Conservation (phyloP, 92 coral and sea anemone genomes). For the Montipora capitata region DNA sequence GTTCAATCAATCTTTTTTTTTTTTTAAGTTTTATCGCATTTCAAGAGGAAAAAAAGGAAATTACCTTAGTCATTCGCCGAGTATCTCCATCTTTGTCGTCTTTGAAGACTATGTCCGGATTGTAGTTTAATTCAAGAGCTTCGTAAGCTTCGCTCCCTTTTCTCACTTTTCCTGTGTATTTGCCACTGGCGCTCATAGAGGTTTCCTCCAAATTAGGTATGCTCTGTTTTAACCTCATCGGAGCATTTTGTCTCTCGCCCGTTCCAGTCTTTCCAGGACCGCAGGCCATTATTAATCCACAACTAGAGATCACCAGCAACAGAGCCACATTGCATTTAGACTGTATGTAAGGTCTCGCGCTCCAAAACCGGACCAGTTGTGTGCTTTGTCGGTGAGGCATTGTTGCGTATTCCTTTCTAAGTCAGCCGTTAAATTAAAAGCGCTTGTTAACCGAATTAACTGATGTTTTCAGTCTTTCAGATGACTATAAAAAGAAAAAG, state of each 20-base stretch:
- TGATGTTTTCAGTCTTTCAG: not conserved
- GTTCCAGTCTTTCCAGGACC: conserved; percentile 64
- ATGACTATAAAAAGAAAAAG: conserved; percentile 10
- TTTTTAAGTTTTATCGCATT: too few species aligned
- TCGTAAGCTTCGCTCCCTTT: conserved; percentile 77
- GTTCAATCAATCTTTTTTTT: too few species aligned
- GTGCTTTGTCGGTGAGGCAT: not conserved
- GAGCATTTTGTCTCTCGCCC: conserved; percentile 18
- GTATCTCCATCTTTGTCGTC: conserved; percentile 75
- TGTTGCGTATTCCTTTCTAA: not conserved
- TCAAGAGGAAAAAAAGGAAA: not conserved
- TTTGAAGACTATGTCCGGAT: conserved; percentile 85
- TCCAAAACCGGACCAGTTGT: not conserved
- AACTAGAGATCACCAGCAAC: not conserved
- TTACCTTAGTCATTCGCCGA: conserved; percentile 93
- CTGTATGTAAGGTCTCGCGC: not conserved
- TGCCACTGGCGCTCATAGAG: conserved; percentile 85
- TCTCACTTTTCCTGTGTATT: conserved; percentile 49
- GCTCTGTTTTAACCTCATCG: conserved; percentile 76
- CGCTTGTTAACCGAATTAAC: not conserved
- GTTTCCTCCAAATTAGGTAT: conserved; percentile 79
- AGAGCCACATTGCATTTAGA: not conserved
- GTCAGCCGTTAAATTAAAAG: not conserved
- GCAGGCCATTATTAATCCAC: conserved; percentile 36
- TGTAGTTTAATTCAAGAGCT: conserved; percentile 59